Conservation (phyloP, 2,888 invertebrate species). For the Athrips mouffetella region DNA sequence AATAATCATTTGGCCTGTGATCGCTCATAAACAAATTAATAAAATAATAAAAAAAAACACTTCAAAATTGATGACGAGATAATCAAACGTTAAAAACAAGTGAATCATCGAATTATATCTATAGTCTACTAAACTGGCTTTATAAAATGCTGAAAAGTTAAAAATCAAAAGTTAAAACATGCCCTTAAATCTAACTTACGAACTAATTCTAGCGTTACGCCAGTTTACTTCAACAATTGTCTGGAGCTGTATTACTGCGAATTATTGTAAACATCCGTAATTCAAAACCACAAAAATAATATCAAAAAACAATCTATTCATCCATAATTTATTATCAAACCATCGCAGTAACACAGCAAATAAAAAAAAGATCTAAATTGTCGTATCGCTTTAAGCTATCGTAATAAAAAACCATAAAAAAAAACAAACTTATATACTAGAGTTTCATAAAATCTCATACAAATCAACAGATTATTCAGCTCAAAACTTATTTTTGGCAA, state of each 20-base stretch:
- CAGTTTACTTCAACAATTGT: constrained; percentile 73
- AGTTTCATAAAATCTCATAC: constrained; percentile 47
- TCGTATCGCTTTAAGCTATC: constrained; percentile 58
- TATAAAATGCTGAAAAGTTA: constrained; percentile 40
- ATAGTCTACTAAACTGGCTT: constrained; percentile 35
- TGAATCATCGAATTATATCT: constrained; percentile 33
- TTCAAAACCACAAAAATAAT: neutral
- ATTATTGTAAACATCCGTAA: neutral
- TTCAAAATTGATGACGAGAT: constrained; percentile 30
- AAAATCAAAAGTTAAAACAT: constrained; percentile 63
- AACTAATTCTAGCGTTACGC: constrained; percentile 39
- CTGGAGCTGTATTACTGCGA: constrained; percentile 26
- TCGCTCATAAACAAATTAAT: constrained; percentile 24
- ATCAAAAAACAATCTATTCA: constrained; percentile 15
- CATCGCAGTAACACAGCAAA: constrained; percentile 23
- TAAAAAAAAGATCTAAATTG: constrained; percentile 56
- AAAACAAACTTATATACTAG: constrained; percentile 43
- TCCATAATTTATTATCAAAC: constrained; percentile 5
- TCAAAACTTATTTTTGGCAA: constrained; percentile 31
- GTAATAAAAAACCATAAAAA: constrained; percentile 34
- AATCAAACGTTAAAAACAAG: constrained; percentile 70
- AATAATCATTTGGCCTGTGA: constrained; percentile 35
- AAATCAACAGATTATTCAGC: constrained; percentile 40
- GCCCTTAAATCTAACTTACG: constrained; percentile 40
- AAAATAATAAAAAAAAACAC: constrained; percentile 27